Percentiles rank a stretch among this genome's conserved stretches.
Conservation (phyloP, 2,113 vertebrate species). For the Butastur rufipennis region DNA sequence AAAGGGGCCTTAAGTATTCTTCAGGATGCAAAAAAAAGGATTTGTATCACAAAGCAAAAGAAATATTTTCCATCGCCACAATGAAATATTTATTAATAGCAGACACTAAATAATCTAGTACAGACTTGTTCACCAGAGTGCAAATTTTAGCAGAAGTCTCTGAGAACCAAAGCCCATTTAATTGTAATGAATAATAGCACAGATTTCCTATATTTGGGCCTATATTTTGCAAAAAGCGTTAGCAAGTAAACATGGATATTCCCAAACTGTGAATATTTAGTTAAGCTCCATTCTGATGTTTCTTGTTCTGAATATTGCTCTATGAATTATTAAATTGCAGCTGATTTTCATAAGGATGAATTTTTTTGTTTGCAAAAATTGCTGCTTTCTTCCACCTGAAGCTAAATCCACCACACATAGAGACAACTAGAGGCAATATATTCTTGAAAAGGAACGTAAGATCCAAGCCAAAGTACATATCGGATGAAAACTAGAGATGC, state of each 20-base stretch:
- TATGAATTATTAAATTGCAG: slow-evolving; percentile 73
- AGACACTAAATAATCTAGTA: slow-evolving; percentile 52
- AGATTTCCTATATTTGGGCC: slow-evolving; percentile 78
- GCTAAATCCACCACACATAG: background rate
- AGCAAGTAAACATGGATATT: slow-evolving; percentile 79
- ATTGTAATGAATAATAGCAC: slow-evolving; percentile 58
- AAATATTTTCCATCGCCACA: slow-evolving; percentile 82
- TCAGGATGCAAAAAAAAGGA: slow-evolving; percentile 2
- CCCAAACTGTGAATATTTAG: slow-evolving; percentile 82
- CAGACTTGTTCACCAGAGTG: slow-evolving; percentile 34
- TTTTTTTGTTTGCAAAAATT: slow-evolving; percentile 56
- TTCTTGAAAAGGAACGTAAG: background rate
- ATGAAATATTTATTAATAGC: slow-evolving; percentile 89
- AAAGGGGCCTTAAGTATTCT: background rate
- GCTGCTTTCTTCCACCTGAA: slow-evolving; percentile 23
- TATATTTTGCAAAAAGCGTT: slow-evolving; percentile 65
- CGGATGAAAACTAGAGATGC: background rate
- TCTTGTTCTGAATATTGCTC: slow-evolving; percentile 67
- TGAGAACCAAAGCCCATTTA: slow-evolving; percentile 72
- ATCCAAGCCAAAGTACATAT: background rate
- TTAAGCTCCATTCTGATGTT: slow-evolving; percentile 75
- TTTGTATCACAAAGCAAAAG: slow-evolving; percentile 85
- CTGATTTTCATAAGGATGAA: slow-evolving; percentile 22
- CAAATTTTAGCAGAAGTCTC: slow-evolving; percentile 54
- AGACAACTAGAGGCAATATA: background rate